Evolutionary conservation across 92 coral and sea anemone species (phyloP).

Genomic region (Paramuricea clavata): DNA sequence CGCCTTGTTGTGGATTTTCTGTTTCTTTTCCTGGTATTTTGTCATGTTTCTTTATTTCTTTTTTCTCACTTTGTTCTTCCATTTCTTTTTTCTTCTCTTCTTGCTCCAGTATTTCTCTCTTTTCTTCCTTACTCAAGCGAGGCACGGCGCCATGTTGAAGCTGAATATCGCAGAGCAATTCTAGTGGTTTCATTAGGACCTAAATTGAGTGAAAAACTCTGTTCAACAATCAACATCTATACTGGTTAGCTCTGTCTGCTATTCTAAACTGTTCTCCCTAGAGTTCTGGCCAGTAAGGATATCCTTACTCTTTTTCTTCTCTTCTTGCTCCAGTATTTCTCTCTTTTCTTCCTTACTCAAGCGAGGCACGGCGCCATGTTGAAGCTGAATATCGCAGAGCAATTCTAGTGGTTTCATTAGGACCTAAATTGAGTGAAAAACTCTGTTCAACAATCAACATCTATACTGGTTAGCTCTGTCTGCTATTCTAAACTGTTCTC

Average conservation of each 20-base stretch:
- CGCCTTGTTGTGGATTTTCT: neutral
- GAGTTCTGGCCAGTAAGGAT: too few relatives aligned
- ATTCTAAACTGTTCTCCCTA: too few relatives aligned
- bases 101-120: conserved; percentile 36
- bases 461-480: too few relatives aligned
- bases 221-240: too few relatives aligned
- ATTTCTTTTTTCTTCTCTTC: neutral
- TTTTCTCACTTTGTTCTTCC: neutral
- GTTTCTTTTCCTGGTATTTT: conserved; percentile 33
- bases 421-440: conserved; percentile 54
- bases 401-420: conserved; percentile 81
- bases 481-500: too few relatives aligned
- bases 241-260: too few relatives aligned
- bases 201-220: conserved; percentile 40
- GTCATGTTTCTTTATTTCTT: neutral
- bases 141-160: conserved; percentile 89
- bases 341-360: conserved; percentile 83
- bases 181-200: conserved; percentile 79
- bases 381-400: conserved; percentile 85
- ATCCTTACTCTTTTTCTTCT: neutral
- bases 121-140: conserved; percentile 86
- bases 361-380: conserved; percentile 92
- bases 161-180: conserved; percentile 89
- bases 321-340: conserved; percentile 6
- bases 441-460: too few relatives aligned